phyloP scores from a whole-genome alignment of 2,797 vertebrate genomes.

The Coregonus suidteri region DNA sequence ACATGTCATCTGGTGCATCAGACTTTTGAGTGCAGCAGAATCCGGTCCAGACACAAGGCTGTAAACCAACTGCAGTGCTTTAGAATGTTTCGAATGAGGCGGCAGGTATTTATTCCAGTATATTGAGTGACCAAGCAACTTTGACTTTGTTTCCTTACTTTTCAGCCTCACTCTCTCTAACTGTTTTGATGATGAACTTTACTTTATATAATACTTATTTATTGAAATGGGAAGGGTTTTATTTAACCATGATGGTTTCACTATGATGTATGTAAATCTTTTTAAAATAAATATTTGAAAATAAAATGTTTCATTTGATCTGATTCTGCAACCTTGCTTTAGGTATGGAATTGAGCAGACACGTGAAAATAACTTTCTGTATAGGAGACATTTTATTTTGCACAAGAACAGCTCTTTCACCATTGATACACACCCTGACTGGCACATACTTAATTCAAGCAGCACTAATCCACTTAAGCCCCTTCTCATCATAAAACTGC shows the following conservation, averaged over 20 bases:
- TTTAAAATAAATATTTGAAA: slow-evolving; percentile 8
- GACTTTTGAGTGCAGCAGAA: slow-evolving; percentile 41
- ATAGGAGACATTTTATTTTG: not conserved
- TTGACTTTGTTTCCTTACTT: slow-evolving; percentile 10
- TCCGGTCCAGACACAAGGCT: slow-evolving; percentile 47
- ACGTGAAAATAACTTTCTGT: slow-evolving; percentile 6
- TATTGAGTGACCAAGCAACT: slow-evolving; percentile 33
- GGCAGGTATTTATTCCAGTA: slow-evolving; percentile 45
- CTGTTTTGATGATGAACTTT: slow-evolving; percentile 16
- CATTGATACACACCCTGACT: slow-evolving; percentile 46
- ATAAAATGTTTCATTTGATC: slow-evolving; percentile 39
- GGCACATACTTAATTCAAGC: slow-evolving; percentile 50
- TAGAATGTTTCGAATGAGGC: slow-evolving; percentile 31
- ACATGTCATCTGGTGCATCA: slow-evolving; percentile 64
- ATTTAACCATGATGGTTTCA: slow-evolving; percentile 21
- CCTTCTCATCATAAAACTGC: not conserved
- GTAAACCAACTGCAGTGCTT: slow-evolving; percentile 31
- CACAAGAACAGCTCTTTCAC: slow-evolving; percentile 23
- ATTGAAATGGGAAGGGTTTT: slow-evolving; percentile 41
- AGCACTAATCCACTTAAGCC: slow-evolving; percentile 54
- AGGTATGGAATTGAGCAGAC: slow-evolving; percentile 11
- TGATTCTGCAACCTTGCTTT: slow-evolving; percentile 6
- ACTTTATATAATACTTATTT: slow-evolving; percentile 62
- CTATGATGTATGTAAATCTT: slow-evolving; percentile 17
- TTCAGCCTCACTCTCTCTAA: slow-evolving; percentile 21